Base-by-base conservation (phyloP, 2,888 invertebrate species). In the Chesias legatella region DNA sequence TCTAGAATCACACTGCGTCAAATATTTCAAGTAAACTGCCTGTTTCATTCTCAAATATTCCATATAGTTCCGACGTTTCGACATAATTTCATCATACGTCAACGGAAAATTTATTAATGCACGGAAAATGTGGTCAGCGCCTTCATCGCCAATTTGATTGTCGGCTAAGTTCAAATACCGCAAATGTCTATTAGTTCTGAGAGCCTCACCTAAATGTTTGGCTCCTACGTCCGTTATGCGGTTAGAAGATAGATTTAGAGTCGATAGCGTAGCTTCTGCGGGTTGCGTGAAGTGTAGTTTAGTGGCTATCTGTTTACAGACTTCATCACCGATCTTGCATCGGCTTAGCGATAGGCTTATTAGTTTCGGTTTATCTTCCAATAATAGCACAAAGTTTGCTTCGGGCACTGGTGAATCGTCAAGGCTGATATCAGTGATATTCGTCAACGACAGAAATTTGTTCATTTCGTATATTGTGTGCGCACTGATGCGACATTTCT, bases 161-260 rank as follows among this genome's bases (percentile, higher is more conserved):
- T 64, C 70, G 1, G 79, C 63, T 42, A 79, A 46, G 60, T 78
- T 80, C 36, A 80, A 70, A 66, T 75, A 78, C 44, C 72, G 61
- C 62, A 83, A 69, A 56, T 56, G 56, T 52, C 79, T 72, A 63
- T 82, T 82, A 39, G 47, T 67, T 58, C 73, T 67, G 21, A 80
- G 53, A 48, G 70, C 68, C 48, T 57, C 57, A 21, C 60, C 66
- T 20, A 79, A 51, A 51, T 59, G 35, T 58, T 64, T 64, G n/a
- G 67, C 73, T 34, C 78, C 80, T 22, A 45, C 50, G 50, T 82
- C 73, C n/a, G 73, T 76, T 53, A 79, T 77, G 56, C 53, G 57
- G 63, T 82, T 80, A 23, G 68, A 68, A 13, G 77, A 73, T 54
- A 83, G 59, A 67, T 80, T 77, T 48, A 79, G 55, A 55, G 58